These are phyloP conservation scores for Epizoanthus rinbou DNA, from an alignment of 92 coral and sea anemone species.

Conservation along the genomic window DNA sequence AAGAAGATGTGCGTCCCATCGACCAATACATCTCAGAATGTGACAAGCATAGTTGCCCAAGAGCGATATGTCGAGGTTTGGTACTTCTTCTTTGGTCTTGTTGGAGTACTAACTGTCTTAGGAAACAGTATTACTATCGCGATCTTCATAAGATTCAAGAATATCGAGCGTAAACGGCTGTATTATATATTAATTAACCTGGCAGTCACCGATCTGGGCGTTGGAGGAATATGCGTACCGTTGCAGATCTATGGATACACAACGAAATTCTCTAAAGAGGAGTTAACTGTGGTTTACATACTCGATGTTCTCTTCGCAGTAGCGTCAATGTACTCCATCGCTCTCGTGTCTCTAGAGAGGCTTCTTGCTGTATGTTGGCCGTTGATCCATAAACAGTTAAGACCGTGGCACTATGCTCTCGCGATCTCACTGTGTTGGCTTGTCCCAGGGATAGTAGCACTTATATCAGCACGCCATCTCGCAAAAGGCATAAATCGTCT, in stretches of 20 bases:
- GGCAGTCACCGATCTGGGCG: too few species aligned
- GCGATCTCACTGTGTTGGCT: neutral
- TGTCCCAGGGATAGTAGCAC: neutral
- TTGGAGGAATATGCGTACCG: neutral
- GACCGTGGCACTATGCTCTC: conserved; percentile 13
- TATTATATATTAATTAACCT: conserved; percentile 21
- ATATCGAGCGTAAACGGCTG: neutral
- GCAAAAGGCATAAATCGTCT: too few species aligned
- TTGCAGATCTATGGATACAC: neutral
- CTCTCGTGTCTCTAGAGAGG: too few species aligned
- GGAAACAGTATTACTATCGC: too few species aligned
- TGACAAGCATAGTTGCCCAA: too few species aligned
- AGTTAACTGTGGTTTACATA: neutral
- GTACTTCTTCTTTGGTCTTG: neutral
- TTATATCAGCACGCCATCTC: neutral
- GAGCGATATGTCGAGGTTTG: neutral
- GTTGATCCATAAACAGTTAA: neutral
- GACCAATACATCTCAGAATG: too few species aligned
- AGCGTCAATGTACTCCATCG: neutral
- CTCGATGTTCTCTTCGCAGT: conserved; percentile 14
- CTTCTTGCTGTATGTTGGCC: neutral
- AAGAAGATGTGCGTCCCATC: too few species aligned
- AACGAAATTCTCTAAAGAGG: neutral
- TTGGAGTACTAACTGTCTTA: too few species aligned
- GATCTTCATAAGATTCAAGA: too few species aligned